Conservation (phyloP, 2,888 invertebrate species). For the Liposcelis brunnea region DNA sequence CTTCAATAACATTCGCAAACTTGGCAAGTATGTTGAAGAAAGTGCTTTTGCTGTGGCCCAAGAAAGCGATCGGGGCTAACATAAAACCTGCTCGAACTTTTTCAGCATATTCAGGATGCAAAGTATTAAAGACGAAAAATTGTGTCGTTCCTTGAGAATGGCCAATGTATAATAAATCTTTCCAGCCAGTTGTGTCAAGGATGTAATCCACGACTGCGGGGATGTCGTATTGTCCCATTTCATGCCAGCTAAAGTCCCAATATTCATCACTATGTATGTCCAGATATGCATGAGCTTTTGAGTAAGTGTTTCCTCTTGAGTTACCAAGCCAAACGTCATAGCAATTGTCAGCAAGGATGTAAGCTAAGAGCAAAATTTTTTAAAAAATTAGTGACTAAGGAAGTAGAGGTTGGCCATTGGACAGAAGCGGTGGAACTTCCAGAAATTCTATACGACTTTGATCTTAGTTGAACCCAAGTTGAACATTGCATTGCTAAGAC, state of each 20-base stretch:
- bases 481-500: too few relatives aligned
- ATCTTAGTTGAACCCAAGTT: too few relatives aligned
- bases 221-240: conserved; percentile 61
- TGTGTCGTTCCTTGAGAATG: conserved; percentile 45
- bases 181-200: conserved; percentile 32
- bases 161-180: conserved; percentile 55
- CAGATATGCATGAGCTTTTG: conserved; percentile 34
- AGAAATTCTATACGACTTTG: too few relatives aligned
- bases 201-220: conserved; percentile 65
- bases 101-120: conserved; percentile 18
- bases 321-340: conserved; percentile 73
- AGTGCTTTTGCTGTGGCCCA: conserved; percentile 6
- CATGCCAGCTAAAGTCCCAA: conserved; percentile 66
- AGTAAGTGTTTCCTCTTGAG: conserved; percentile 53
- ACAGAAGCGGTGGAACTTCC: too few relatives aligned
- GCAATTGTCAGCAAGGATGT: conserved; percentile 44
- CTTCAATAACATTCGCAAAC: neutral
- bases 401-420: too few relatives aligned
- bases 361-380: too few relatives aligned
- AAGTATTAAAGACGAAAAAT: conserved; percentile 20
- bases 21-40: neutral
- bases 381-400: too few relatives aligned
- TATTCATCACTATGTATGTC: conserved; percentile 31
- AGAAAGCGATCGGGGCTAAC: conserved; percentile 21
- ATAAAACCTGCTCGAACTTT: conserved; percentile 20